Conservation (phyloP, 2,113 vertebrate genomes). For the Hyaena hyaena region DNA sequence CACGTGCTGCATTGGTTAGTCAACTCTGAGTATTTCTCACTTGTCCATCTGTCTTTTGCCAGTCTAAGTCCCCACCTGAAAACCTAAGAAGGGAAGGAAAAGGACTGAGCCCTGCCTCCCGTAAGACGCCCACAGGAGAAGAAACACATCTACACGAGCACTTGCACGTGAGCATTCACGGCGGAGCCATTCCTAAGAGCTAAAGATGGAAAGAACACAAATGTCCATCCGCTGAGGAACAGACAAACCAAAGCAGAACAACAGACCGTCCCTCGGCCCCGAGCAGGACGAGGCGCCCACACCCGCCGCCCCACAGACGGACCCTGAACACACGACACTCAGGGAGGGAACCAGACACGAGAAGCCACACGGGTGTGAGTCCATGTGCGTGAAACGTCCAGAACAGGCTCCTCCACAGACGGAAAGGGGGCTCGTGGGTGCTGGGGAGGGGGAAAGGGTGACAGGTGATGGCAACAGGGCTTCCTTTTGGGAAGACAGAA, state of each 20-base stretch:
- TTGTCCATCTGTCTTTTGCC: not conserved
- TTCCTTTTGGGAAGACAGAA: not conserved
- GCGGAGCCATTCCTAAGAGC: not conserved
- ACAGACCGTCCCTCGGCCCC: rapidly evolving
- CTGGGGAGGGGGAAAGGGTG: not conserved
- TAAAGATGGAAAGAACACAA: not conserved
- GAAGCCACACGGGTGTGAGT: rapidly evolving
- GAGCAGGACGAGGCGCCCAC: not conserved
- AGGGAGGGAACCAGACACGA: not conserved
- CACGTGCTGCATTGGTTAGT: not conserved
- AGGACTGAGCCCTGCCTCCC: not conserved
- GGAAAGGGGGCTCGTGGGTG: too few relatives aligned
- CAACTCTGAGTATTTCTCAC: not conserved
- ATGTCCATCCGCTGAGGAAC: not conserved
- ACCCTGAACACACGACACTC: rapidly evolving
- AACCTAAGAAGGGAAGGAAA: too few relatives aligned
- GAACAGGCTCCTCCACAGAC: too few relatives aligned
- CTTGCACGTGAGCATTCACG: not conserved
- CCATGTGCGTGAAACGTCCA: not conserved
- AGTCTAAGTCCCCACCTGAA: not conserved
- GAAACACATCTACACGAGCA: not conserved
- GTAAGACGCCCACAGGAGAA: not conserved
- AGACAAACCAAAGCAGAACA: not conserved
- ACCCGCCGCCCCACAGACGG: rapidly evolving
- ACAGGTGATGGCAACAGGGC: not conserved